Evolutionary conservation across 1,140 invertebrate species (phyloP), one percentile per base, ranked within the genome.

Genomic region (Aleiodes sp.): DNA sequence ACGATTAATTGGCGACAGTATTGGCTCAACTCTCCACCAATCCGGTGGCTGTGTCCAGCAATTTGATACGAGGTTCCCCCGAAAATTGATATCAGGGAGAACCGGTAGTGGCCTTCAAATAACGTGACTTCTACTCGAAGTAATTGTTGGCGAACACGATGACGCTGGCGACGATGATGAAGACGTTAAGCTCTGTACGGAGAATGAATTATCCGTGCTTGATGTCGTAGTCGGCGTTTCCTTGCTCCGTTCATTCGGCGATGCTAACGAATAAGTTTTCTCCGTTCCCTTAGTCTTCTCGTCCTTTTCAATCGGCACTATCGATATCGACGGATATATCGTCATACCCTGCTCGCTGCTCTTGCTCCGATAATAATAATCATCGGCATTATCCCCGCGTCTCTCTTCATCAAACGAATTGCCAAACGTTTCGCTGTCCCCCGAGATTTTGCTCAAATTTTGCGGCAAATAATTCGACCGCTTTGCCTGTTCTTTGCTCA

Each of bases 31-130:
- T 16, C 83, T 80, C 84, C 84, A 87, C 84, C 84, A 86, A 35
- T 86, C 83, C 16, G 14, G 78, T 68, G 75, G 57, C 46, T 75
- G 76, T 3, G 79, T 73, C 75, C 75, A 74, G 81, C 79, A 75
- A 73, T 57, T 74, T 64, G 83, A 73, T 43, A 80, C 77, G 65
- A 84, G 85, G 84, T 84, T 86, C 86, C 83, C 85, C 83, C 85
- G 82, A 75, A 83, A 86, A 70, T 85, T 84, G 0, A 86, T 56
- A 52, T 87, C 88, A 76, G 90, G 92, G 85, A 93, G 91, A 91
- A 93, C 90, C 88, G 90, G 90, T 83, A 93, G 90, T 85, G 92
- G 92, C 87, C 91, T 93, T 93, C 92, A 94, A 90, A 93, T 93
- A 82, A 94, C 91, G 74, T 93, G 92, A 84, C 76, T 71, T 1